These are phyloP conservation scores for Steinernema khuongi DNA, from an alignment of 1,140 invertebrate species.

Conservation along the genomic window DNA sequence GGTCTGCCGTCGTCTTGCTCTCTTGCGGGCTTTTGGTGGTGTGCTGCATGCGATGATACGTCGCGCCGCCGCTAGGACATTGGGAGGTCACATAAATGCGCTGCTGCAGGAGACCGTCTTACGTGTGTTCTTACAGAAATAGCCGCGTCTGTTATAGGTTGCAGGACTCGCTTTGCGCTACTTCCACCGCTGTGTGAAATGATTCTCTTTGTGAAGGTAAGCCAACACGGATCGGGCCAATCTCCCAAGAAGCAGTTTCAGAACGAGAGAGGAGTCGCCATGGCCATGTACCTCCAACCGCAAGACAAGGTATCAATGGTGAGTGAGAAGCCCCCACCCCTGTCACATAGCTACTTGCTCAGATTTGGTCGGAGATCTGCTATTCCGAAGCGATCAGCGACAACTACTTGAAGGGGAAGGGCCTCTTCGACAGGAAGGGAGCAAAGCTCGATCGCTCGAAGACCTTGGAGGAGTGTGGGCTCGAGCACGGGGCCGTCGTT, in stretches of 20 bases:
- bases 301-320: not conserved
- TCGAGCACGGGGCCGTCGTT: not conserved
- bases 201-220: slow-evolving; percentile 12
- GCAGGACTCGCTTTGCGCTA: too few species aligned
- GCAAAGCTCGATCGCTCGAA: not conserved
- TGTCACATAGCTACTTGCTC: too few species aligned
- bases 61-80: too few species aligned
- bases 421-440: not conserved
- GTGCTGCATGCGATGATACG: too few species aligned
- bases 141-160: too few species aligned
- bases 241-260: not conserved
- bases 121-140: too few species aligned
- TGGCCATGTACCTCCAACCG: not conserved
- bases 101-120: too few species aligned
- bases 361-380: not conserved
- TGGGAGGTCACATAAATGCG: too few species aligned
- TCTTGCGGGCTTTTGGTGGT: too few species aligned
- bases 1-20: too few species aligned
- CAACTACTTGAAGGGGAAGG: not conserved
- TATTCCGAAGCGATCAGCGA: not conserved
- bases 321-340: too few species aligned
- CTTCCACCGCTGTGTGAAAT: not conserved
- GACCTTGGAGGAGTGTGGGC: not conserved
- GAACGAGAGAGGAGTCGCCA: not conserved
- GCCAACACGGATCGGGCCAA: not conserved